A percentile compares a stretch with the other conserved stretches of the same genome.
phyloP scores from a whole-genome alignment of 2,797 vertebrate species.

The Sebastes hubbsi region DNA sequence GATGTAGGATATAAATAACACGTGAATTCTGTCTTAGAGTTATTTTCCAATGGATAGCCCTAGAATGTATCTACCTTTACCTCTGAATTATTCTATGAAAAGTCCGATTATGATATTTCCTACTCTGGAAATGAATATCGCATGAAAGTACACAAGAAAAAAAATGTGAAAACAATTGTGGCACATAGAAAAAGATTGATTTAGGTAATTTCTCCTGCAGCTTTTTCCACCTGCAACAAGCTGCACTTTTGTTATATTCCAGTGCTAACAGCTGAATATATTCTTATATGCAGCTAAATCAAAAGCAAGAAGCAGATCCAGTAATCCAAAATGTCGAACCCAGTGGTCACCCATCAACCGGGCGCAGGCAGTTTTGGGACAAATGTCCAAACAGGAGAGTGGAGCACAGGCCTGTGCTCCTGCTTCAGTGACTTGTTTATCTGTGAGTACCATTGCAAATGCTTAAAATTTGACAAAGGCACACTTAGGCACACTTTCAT shows the following conservation, averaged over 20 bases:
- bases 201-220: not conserved
- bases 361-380: constrained; percentile 80
- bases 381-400: constrained; percentile 85
- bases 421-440: constrained; percentile 81
- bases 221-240: not conserved
- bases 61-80: not conserved
- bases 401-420: constrained; percentile 84
- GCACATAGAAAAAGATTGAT: not conserved
- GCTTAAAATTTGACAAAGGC: not conserved
- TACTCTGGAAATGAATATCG: not conserved
- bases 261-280: not conserved
- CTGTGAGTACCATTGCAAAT: constrained; percentile 79
- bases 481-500: not conserved
- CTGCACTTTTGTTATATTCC: not conserved
- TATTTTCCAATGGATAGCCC: not conserved
- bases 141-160: not conserved
- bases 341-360: constrained; percentile 80
- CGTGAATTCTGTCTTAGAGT: not conserved
- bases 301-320: not conserved
- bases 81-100: not conserved
- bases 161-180: not conserved
- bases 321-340: constrained; percentile 79
- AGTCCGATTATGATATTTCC: not conserved
- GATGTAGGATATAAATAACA: not conserved
- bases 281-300: constrained; percentile 17